These are phyloP conservation scores for Argyresthia albistria DNA, from an alignment of 2,888 invertebrate species.

Conservation along the genomic window DNA sequence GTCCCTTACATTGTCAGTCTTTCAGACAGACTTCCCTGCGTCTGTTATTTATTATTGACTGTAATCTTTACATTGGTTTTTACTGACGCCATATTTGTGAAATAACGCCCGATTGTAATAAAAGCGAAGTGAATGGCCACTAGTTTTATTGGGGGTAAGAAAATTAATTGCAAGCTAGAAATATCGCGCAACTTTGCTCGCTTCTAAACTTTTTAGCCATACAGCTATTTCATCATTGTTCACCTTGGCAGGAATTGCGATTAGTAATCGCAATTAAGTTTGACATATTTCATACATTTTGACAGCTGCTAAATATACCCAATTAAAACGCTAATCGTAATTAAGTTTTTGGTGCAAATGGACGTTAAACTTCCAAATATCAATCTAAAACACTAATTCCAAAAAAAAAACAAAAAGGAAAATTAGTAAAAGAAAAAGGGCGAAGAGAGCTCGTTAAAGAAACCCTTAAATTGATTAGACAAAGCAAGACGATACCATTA, in stretches of 20 bases:
- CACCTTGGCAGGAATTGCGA: too few relatives aligned
- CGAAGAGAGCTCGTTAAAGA: not conserved
- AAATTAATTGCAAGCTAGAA: too few relatives aligned
- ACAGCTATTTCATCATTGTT: too few relatives aligned
- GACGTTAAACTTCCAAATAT: too few relatives aligned
- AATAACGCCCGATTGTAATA: not conserved
- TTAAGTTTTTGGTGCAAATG: too few relatives aligned
- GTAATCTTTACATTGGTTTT: not conserved
- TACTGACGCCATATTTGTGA: slow-evolving; percentile 2
- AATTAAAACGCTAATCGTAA: too few relatives aligned
- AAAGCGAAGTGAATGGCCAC: not conserved
- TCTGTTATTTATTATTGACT: slow-evolving; percentile 9
- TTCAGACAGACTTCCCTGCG: not conserved
- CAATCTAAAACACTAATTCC: too few relatives aligned
- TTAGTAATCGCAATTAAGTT: too few relatives aligned
- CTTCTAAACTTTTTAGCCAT: too few relatives aligned
- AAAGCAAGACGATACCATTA: slow-evolving; percentile 5
- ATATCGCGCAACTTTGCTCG: too few relatives aligned
- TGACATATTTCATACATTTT: too few relatives aligned
- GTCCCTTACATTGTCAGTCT: not conserved
- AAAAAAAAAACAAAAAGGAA: not conserved
- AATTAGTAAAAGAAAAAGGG: not conserved
- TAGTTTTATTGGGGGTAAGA: not conserved
- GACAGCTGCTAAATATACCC: too few relatives aligned
- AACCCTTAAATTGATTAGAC: slow-evolving; percentile 3